A percentile compares a stretch with the other conserved stretches of the same genome.
Evolutionary conservation across 2,888 invertebrate species (phyloP).

Genomic region (Caenorhabditis virilis): DNA sequence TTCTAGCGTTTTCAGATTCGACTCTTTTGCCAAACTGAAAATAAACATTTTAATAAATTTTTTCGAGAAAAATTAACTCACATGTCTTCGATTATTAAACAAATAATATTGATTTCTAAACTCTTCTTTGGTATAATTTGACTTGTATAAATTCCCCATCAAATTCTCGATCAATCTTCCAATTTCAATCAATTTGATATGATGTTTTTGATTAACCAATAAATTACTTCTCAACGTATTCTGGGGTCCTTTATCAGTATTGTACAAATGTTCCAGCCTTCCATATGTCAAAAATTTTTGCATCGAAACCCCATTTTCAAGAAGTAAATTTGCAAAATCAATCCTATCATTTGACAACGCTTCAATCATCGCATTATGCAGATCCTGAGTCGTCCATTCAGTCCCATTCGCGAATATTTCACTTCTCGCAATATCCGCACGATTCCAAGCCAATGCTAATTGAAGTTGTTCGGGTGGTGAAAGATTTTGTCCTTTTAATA

Average conservation of each 20-base stretch:
- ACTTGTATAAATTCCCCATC: conserved; percentile 96
- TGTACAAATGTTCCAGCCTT: conserved; percentile 87
- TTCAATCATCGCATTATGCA: conserved; percentile 98
- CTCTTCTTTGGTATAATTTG: conserved; percentile 89
- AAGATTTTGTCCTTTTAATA: conserved; percentile 77
- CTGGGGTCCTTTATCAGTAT: conserved; percentile 83
- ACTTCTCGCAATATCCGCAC: conserved; percentile 93
- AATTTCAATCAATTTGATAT: conserved; percentile 18
- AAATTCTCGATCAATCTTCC: conserved; percentile 94
- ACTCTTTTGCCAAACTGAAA: conserved; percentile 33
- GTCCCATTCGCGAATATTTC: conserved; percentile 72
- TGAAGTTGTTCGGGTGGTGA: conserved; percentile 77
- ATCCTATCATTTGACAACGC: conserved; percentile 98
- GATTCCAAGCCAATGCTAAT: conserved; percentile 93
- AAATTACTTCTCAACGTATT: conserved; percentile 77
- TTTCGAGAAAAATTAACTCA: conserved; percentile 1
- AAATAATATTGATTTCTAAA: conserved; percentile 73
- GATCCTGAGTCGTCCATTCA: conserved; percentile 90
- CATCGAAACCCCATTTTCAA: conserved; percentile 98
- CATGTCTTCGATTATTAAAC: conserved; percentile 49
- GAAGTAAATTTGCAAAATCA: conserved; percentile 92
- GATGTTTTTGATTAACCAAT: conserved; percentile 26
- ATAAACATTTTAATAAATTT: conserved; percentile 1
- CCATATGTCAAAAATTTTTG: conserved; percentile 93
- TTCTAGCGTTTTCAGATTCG: conserved; percentile 15